Conservation (phyloP, 2,113 vertebrate genomes). For the Marcusenius ussheri region DNA sequence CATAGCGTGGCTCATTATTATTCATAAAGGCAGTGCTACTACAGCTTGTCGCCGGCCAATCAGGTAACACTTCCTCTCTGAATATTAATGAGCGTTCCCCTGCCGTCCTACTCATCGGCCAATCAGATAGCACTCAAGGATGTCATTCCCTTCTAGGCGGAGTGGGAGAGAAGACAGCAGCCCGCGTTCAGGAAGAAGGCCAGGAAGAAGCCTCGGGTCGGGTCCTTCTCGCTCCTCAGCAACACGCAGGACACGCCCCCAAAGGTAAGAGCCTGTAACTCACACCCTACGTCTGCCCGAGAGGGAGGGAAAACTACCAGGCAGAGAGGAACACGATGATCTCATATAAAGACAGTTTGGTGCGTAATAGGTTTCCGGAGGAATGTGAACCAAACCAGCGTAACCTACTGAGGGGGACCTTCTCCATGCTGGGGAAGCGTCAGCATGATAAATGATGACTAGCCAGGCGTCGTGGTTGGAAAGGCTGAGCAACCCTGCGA, state of each 20-base stretch:
- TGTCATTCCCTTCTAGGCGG: constrained; percentile 36
- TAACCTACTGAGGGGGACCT: neutral
- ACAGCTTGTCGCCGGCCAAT: neutral
- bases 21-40: neutral
- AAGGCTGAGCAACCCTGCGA: neutral
- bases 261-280: constrained; percentile 47
- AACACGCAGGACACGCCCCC: constrained; percentile 40
- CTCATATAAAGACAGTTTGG: neutral
- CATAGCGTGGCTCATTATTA: neutral
- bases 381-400: neutral
- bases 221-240: constrained; percentile 53
- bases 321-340: neutral
- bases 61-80: neutral
- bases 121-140: neutral
- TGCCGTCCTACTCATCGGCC: neutral
- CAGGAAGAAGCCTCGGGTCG: constrained; percentile 45
- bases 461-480: neutral
- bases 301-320: neutral
- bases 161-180: constrained; percentile 52
- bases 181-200: constrained; percentile 46
- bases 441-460: neutral
- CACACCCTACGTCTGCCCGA: neutral
- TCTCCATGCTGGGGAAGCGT: neutral
- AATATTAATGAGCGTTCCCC: neutral
- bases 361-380: neutral